A percentile compares a stretch with the other conserved stretches of the same genome.
These are phyloP conservation scores for Tokudaia muenninki DNA, from an alignment of 2,797 vertebrate genomes.

Conservation along the genomic window DNA sequence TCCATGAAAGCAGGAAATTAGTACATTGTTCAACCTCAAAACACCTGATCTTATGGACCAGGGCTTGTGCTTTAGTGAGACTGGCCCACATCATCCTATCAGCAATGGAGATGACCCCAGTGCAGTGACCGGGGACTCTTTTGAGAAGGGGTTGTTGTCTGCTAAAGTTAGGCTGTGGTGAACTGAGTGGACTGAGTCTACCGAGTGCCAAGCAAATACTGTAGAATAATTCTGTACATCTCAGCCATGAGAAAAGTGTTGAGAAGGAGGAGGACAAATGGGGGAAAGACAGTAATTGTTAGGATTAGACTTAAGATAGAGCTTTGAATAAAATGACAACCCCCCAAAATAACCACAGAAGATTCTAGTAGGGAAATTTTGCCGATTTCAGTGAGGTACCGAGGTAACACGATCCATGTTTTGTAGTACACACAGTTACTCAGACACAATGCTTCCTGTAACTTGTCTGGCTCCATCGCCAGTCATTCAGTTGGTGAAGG, in stretches of 20 bases:
- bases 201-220: neutral
- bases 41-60: constrained; percentile 13
- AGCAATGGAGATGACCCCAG: constrained; percentile 49
- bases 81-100: neutral
- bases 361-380: constrained; percentile 39
- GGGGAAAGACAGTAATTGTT: constrained; percentile 18
- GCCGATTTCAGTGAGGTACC: neutral
- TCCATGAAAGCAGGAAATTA: constrained; percentile 8
- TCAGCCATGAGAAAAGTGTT: constrained; percentile 26
- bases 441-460: neutral
- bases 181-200: neutral
- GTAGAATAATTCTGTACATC: neutral
- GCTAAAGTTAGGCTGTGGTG: neutral
- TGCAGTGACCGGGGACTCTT: neutral
- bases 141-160: constrained; percentile 18
- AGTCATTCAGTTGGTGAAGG: constrained; percentile 3
- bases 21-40: neutral
- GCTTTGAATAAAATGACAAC: constrained; percentile 22
- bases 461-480: neutral
- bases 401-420: neutral
- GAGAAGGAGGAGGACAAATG: neutral
- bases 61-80: neutral
- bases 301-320: neutral
- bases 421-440: neutral
- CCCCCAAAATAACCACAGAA: neutral